Conservation (phyloP, 2,113 vertebrate species). For the Osmerus eperlanus region DNA sequence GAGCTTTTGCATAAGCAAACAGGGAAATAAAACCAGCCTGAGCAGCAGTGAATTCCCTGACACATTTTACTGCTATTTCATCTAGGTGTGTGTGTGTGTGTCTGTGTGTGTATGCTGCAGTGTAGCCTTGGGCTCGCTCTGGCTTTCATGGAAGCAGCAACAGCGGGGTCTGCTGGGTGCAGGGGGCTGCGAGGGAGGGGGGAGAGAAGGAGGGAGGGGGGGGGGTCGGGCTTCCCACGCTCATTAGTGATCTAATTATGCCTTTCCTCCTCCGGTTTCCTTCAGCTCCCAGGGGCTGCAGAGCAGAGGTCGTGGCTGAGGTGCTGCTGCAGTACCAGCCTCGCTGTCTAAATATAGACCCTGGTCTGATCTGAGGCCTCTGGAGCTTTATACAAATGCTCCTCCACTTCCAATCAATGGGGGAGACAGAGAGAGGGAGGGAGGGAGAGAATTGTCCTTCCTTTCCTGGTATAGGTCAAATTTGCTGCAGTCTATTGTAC, state of each 20-base stretch:
- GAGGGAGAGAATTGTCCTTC: neutral
- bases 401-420: constrained; percentile 15
- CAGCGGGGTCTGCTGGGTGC: constrained; percentile 7
- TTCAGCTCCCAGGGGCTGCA: constrained; percentile 13
- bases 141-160: no score
- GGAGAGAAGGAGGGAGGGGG: neutral
- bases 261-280: constrained; percentile 8
- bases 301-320: constrained; percentile 36
- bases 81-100: no score
- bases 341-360: constrained; percentile 32
- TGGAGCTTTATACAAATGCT: constrained; percentile 24
- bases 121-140: no score
- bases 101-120: no score
- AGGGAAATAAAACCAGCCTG: no score
- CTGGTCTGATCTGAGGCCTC: constrained; percentile 28
- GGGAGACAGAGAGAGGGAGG: no score
- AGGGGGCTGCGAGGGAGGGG: neutral
- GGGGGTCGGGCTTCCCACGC: constrained; percentile 34
- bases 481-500: constrained; percentile 7
- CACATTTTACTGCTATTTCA: no score
- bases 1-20: neutral
- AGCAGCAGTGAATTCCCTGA: no score
- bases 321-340: constrained; percentile 7
- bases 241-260: constrained; percentile 40
- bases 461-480: constrained; percentile 32